Base-by-base conservation (phyloP, 2,888 invertebrate species). In the Pachycephus smyrnensis region DNA sequence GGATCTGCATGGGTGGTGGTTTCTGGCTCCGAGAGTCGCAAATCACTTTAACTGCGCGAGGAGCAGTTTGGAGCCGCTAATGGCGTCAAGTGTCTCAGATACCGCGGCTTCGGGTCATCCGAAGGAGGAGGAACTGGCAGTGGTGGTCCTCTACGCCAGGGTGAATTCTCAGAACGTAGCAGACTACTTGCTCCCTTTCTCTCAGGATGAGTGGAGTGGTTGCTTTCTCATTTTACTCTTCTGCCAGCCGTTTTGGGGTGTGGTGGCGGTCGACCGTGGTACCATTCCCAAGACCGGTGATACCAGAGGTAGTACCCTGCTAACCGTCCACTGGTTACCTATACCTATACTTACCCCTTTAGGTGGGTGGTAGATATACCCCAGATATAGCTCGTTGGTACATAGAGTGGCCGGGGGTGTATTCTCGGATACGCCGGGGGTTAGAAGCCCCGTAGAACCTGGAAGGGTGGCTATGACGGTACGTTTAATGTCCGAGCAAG, bases 21-120 rank as follows among this genome's bases (percentile, higher is more conserved):
- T 86, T 85, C 85, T 86, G 85, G 84, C 87, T 86, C 80, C 83
- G 86, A 86, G 85, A 86, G 87, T 91, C 90, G 89, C 90, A 90
- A 91, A 91, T 91, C 91, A 91, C 90, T 90, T 90, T 91, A 90
- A 90, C 89, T 89, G 90, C 90, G 85, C 81, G 79, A 84, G 88
- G 85, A 88, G 90, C 89, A 89, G 90, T 91, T 91, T 89, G 84
- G 89, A 89, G 89, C 87, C 89, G 89, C 89, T 91, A 91, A 91
- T 91, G 89, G 90, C 90, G 88, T 90, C 89, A 90, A 91, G 90
- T 89, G 89, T 90, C 90, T 90, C 89, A 85, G 88, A 89, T 90
- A 90, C 88, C 88, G 86, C 83, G 82, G 83, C 84, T 83, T 83
- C 83, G 84, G 86, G 84, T 89, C 86, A 85, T 87, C 86, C 83